Evolutionary conservation across 2,888 invertebrate genomes (phyloP).

Genomic region (Allygus modestus): DNA sequence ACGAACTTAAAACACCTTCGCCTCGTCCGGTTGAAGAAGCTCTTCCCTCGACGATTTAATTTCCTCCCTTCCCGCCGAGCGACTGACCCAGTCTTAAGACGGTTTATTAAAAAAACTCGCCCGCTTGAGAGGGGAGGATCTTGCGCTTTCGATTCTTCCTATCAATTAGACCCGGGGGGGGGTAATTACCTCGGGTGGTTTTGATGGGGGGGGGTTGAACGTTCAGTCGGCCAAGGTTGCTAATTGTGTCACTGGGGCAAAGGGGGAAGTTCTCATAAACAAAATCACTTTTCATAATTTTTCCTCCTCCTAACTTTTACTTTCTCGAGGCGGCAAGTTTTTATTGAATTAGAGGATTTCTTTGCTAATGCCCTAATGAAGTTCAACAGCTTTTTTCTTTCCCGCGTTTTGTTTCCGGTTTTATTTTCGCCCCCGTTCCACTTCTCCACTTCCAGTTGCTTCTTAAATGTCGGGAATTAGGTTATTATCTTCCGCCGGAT

Average conservation of each 20-base stretch:
- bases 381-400: slow-evolving; percentile 51
- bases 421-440: slow-evolving; percentile 16
- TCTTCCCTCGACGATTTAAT: slow-evolving; percentile 35
- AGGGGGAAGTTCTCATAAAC: slow-evolving; percentile 52
- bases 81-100: slow-evolving; percentile 59
- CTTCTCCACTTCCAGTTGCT: slow-evolving; percentile 24
- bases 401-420: slow-evolving; percentile 50
- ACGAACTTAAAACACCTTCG: slow-evolving; percentile 26
- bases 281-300: slow-evolving; percentile 58
- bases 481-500: slow-evolving; percentile 23
- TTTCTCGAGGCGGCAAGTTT: slow-evolving; percentile 52
- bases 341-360: slow-evolving; percentile 59
- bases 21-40: slow-evolving; percentile 8
- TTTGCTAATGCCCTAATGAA: slow-evolving; percentile 57
- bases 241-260: slow-evolving; percentile 61
- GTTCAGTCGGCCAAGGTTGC: slow-evolving; percentile 53
- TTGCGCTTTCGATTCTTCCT: slow-evolving; percentile 62
- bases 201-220: neutral
- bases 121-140: slow-evolving; percentile 10
- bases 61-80: slow-evolving; percentile 18
- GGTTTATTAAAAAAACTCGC: slow-evolving; percentile 44
- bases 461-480: slow-evolving; percentile 43
- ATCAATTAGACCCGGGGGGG: slow-evolving; percentile 54
- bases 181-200: slow-evolving; percentile 48
- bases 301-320: slow-evolving; percentile 53